Evolutionary conservation across 2,888 invertebrate genomes (phyloP), one percentile per base, ranked within the genome.

Genomic region (Yponomeuta malinellus): DNA sequence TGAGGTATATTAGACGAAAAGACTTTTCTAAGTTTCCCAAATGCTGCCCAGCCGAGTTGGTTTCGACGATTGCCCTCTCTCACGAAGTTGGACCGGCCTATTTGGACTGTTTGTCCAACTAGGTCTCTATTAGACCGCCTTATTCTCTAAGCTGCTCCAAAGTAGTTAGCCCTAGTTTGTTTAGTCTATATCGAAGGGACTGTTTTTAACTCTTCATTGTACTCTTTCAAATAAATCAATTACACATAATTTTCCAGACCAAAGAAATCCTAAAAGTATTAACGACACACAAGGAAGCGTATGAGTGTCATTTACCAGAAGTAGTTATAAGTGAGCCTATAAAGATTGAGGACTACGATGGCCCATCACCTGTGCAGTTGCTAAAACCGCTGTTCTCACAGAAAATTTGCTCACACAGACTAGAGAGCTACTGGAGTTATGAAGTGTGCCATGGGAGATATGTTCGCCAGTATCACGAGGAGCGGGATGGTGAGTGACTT

Each of bases 371-470:
- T 0, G 88, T 97, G 68, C 95, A 96, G 78, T 87, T 98, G 29
- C 85, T 98, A 68, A 93, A 94, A 72, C 95, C 96, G 0, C 86
- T 98, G 72, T 97, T 98, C 82, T 89, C 93, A 1, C 95, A 96
- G 77, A 94, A 95, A 75, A 94, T 95, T 69, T 98, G 98, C 81
- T 97, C 97, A 0, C 97, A 96, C 79, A 93, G 97, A 74, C 88
- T 97, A 70, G 98, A 98, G 82, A 95, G 96, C 2, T 99, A 98
- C 81, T 99, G 99, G 99, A 97, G 97, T 0, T 99, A 99, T 84
- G 98, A 99, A 87, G 94, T 99, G 48, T 99, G 99, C 79, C 99
- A 99, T 86, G 98, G 98, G 0, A 93, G 95, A 76, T 96, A 96
- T 83, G 94, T 99, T 3, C 93, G 97, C 43, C 99, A 99, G 83